phyloP scores from a whole-genome alignment of 2,113 vertebrate species.

The Setophaga petechia region DNA sequence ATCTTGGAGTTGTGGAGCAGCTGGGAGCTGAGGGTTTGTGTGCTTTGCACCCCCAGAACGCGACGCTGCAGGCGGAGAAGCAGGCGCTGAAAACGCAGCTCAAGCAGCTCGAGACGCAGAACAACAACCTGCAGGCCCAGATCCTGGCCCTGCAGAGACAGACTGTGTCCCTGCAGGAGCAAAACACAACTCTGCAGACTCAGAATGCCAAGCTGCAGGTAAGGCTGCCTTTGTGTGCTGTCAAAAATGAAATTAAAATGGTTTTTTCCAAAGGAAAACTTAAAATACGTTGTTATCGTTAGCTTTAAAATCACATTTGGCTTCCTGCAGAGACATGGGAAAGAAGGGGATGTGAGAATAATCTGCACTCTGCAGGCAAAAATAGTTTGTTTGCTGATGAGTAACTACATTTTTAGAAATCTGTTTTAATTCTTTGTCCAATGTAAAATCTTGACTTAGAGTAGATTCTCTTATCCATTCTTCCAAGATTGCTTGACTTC shows the following conservation, averaged over 20 bases:
- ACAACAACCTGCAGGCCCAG: conserved; percentile 94
- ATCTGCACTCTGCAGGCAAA: background rate
- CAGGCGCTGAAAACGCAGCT: conserved; percentile 93
- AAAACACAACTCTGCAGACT: conserved; percentile 93
- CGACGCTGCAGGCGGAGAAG: conserved; percentile 96
- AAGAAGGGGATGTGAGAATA: background rate
- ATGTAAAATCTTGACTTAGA: background rate
- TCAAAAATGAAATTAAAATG: background rate
- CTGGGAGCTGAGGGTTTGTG: background rate
- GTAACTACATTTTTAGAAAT: background rate
- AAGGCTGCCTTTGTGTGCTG: background rate
- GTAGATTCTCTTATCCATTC: background rate
- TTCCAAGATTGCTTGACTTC: background rate
- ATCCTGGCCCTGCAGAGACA: conserved; percentile 94
- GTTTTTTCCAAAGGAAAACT: background rate
- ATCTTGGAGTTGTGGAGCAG: background rate
- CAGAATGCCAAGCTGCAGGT: conserved; percentile 99
- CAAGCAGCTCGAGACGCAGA: conserved; percentile 95
- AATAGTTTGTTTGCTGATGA: background rate
- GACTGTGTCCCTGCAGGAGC: conserved; percentile 91
- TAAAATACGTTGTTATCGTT: accelerated
- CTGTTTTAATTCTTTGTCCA: background rate
- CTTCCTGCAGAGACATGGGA: background rate
- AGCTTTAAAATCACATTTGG: background rate
- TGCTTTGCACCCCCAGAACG: conserved; percentile 81